Base-by-base conservation (phyloP, 2,113 vertebrate species). In the Hoplias malabaricus region DNA sequence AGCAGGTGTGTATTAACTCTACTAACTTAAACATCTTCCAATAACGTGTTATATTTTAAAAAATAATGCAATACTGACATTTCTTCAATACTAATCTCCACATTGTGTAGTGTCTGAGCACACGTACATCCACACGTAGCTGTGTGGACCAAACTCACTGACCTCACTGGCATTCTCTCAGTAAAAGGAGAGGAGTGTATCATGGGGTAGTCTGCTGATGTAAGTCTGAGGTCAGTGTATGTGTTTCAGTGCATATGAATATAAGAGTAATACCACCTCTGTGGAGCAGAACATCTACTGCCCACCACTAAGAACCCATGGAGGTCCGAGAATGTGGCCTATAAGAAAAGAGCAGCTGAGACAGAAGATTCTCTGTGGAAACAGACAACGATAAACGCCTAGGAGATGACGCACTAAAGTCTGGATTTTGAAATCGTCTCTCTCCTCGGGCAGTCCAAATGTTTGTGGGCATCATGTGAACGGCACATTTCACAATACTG, bases 401-500 rank as follows among this genome's bases (percentile, higher is more conserved):
- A n/a, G 16, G 33, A 40, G 56, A 38, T 46, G 67, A 71, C 46
- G 67, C 42, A 63, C 23, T 13, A 3, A 16, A 48, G 6, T 34
- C 31, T 50, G 75, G 23, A n/a, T 48, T 50, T 65, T 50, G 2
- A 14, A 16, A 62, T 11, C 13, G 19, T 59, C 59, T 29, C 73
- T 66, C n/a, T 21, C 54, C 65, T 48, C n/a, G 36, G 53, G 69
- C 59, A 57, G 33, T 19, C 42, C 68, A 29, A 38, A 57, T 36
- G 68, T 72, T 40, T 31, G 62, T 56, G 42, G 40, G 23, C 8
- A 53, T 79, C 76, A 67, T 72, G 77, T 79, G 77, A 76, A 61
- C 10, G 7, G 36, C 77, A 79, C 63, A 67, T 34, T 54, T 9
- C 56, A 40, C 38, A 69, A 50, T 38, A 21, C 42, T 62, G 67